These are phyloP conservation scores for Perodicticus potto DNA, from an alignment of 2,797 vertebrate genomes.

Conservation along the genomic window DNA sequence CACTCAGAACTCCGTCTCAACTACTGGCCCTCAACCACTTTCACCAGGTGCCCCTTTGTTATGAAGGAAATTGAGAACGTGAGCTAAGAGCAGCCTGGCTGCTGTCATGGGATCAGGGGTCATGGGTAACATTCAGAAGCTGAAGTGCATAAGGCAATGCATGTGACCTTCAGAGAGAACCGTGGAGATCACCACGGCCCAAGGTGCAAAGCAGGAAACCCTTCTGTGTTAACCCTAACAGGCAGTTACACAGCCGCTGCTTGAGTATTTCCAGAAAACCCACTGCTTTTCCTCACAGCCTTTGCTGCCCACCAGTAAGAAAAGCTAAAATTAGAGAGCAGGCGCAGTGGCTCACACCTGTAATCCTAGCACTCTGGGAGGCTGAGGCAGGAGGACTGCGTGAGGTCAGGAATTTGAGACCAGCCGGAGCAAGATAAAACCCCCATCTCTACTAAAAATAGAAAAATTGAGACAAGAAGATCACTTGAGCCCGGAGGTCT, in stretches of 20 bases:
- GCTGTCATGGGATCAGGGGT: neutral
- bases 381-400: too few relatives aligned
- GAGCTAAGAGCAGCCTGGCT: neutral
- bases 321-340: neutral
- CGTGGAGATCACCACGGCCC: neutral
- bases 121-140: neutral
- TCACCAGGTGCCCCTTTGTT: neutral
- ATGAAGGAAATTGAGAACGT: neutral
- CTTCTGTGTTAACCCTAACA: neutral
- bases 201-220: neutral
- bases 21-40: neutral
- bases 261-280: neutral
- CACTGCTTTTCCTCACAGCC: neutral
- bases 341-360: too few relatives aligned
- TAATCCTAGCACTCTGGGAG: too few relatives aligned
- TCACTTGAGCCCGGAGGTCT: too few relatives aligned
- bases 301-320: neutral
- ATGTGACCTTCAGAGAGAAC: slow-evolving; percentile 22
- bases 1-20: neutral
- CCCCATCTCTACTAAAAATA: too few relatives aligned
- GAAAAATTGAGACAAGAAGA: too few relatives aligned
- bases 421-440: too few relatives aligned
- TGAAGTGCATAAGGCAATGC: neutral
- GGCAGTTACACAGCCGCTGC: neutral
- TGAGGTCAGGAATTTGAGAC: too few relatives aligned